phyloP scores from a whole-genome alignment of 2,797 vertebrate species.

The Sarcophilus harrisii region DNA sequence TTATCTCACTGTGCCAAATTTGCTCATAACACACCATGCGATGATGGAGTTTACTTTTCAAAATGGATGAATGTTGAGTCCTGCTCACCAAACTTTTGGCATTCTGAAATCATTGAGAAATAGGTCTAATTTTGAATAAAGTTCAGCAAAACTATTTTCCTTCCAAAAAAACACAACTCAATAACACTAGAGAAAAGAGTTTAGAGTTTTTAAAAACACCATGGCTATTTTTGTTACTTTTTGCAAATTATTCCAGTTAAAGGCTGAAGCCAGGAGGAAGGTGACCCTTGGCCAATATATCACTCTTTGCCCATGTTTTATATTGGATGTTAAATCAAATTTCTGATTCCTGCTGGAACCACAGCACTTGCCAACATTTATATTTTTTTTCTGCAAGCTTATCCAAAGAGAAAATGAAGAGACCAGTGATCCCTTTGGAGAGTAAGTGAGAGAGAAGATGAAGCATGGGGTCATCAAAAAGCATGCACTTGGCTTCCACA shows the following conservation, averaged over 20 bases:
- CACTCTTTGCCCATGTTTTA: constrained; percentile 72
- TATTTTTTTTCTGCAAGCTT: constrained; percentile 70
- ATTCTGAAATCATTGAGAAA: too few relatives aligned
- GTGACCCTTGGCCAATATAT: constrained; percentile 64
- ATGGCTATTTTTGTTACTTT: constrained; percentile 66
- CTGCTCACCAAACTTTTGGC: too few relatives aligned
- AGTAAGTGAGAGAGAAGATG: background rate
- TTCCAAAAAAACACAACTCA: background rate
- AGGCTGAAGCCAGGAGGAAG: constrained; percentile 69
- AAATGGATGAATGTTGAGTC: too few relatives aligned
- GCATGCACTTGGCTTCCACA: background rate
- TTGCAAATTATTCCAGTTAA: constrained; percentile 66
- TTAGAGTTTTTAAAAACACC: background rate
- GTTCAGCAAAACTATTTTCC: too few relatives aligned
- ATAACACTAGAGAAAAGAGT: background rate
- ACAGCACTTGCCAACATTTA: constrained; percentile 67
- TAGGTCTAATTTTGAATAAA: too few relatives aligned
- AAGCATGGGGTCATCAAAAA: background rate
- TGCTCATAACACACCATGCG: too few relatives aligned
- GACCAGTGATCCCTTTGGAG: constrained; percentile 53
- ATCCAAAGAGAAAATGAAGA: constrained; percentile 60
- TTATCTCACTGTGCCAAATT: too few relatives aligned
- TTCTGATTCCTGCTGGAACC: constrained; percentile 74
- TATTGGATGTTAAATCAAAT: constrained; percentile 75
- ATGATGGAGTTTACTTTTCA: too few relatives aligned